These are phyloP conservation scores for Girardinichthys multiradiatus DNA, from an alignment of 2,113 vertebrate genomes.

Conservation along the genomic window DNA sequence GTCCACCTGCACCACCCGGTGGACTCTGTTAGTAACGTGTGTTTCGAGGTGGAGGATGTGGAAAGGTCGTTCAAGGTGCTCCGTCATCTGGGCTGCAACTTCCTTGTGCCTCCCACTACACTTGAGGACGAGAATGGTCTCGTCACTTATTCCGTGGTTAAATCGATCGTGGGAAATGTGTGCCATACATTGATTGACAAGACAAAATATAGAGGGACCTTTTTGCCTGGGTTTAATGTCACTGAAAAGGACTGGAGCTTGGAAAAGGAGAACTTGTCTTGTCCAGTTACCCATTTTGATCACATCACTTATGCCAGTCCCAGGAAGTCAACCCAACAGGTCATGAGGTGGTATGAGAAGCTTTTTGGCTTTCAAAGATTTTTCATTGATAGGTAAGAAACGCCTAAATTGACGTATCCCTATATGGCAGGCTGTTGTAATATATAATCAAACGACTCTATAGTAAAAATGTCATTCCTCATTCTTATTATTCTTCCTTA, in stretches of 20 bases:
- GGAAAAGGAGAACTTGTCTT: slow-evolving; percentile 14
- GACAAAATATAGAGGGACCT: slow-evolving; percentile 78
- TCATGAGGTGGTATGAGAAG: slow-evolving; percentile 88
- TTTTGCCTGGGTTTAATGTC: slow-evolving; percentile 86
- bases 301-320: slow-evolving; percentile 89
- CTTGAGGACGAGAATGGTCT: slow-evolving; percentile 78
- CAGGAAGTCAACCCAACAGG: slow-evolving; percentile 56
- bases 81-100: slow-evolving; percentile 77
- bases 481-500: neutral
- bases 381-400: slow-evolving; percentile 80
- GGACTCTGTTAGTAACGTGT: slow-evolving; percentile 89
- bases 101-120: slow-evolving; percentile 83
- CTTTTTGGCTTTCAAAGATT: slow-evolving; percentile 89
- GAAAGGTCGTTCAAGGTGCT: slow-evolving; percentile 74
- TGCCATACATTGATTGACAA: slow-evolving; percentile 90
- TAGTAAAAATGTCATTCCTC: neutral
- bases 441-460: neutral
- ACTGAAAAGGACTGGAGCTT: slow-evolving; percentile 5
- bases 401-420: too few species aligned
- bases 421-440: neutral
- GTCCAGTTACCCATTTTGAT: slow-evolving; percentile 87
- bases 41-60: slow-evolving; percentile 89
- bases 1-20: slow-evolving; percentile 68
- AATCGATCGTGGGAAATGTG: slow-evolving; percentile 86
- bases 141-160: slow-evolving; percentile 84